Percentiles rank a stretch among this genome's conserved stretches.
phyloP scores from a whole-genome alignment of 2,113 vertebrate species.

The Hystrix cristata region DNA sequence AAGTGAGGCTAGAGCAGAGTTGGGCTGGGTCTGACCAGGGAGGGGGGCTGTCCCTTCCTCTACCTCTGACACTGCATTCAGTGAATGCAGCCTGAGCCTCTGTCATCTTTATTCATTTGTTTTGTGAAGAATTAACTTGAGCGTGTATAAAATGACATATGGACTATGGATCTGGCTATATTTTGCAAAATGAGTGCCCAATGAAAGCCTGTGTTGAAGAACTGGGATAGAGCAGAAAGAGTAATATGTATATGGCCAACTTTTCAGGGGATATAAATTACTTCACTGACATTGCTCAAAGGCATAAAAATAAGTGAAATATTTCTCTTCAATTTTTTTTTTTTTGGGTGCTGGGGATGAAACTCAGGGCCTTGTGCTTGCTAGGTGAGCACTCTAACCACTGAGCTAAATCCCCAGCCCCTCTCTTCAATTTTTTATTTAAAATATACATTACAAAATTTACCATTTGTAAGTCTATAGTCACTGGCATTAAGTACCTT shows the following conservation, averaged over 20 bases:
- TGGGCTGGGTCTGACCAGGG: neutral
- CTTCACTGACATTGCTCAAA: neutral
- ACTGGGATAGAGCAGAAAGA: neutral
- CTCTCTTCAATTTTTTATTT: neutral
- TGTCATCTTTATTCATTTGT: neutral
- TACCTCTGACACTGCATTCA: neutral
- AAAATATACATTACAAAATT: neutral
- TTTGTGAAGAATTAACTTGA: neutral
- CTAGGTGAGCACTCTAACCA: too few species aligned
- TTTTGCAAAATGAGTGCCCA: neutral
- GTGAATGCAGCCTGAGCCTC: neutral
- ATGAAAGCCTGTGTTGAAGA: neutral
- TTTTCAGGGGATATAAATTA: neutral
- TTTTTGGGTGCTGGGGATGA: neutral
- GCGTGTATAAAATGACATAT: neutral
- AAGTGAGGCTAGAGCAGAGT: neutral
- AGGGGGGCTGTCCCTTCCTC: fast-evolving
- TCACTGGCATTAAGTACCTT: neutral
- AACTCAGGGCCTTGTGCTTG: too few species aligned
- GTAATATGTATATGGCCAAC: neutral
- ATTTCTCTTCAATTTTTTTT: neutral
- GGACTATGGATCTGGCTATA: neutral
- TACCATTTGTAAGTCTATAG: neutral
- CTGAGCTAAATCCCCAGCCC: too few species aligned
- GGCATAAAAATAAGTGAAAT: neutral